Conservation (phyloP, 2,797 vertebrate genomes). For the Takifugu rubripes region DNA sequence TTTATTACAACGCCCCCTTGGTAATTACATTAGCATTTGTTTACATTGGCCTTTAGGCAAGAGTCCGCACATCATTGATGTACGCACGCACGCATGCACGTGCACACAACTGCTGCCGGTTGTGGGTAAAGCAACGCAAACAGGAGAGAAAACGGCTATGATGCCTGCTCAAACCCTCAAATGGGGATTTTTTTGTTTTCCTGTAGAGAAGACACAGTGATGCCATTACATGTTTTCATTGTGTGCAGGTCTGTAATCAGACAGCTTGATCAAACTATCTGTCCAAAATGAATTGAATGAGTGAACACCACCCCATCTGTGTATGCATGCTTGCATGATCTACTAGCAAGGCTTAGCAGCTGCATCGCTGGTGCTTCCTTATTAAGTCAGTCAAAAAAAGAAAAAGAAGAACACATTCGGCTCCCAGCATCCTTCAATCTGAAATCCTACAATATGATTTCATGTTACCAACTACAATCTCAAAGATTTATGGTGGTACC, state of each 20-base stretch:
- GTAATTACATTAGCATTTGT: slow-evolving; percentile 80
- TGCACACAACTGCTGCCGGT: slow-evolving; percentile 10
- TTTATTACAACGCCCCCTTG: slow-evolving; percentile 70
- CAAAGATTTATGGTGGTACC: too few species aligned
- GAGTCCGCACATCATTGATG: slow-evolving; percentile 44
- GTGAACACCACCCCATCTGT: background rate
- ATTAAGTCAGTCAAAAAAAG: too few species aligned
- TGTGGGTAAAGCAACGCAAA: slow-evolving; percentile 41
- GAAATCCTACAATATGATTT: too few species aligned
- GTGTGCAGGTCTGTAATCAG: too few species aligned
- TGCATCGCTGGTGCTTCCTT: too few species aligned
- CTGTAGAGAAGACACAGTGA: too few species aligned
- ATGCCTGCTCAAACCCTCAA: slow-evolving; percentile 21
- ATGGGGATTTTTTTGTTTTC: slow-evolving; percentile 1
- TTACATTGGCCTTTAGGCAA: slow-evolving; percentile 73
- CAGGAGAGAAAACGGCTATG: background rate
- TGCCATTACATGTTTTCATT: too few species aligned
- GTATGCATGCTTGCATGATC: too few species aligned
- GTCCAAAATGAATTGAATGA: background rate
- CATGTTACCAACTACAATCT: too few species aligned
- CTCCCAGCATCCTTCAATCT: too few species aligned
- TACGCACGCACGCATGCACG: slow-evolving; percentile 1
- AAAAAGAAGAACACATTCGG: too few species aligned
- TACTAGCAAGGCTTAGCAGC: too few species aligned
- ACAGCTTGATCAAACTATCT: background rate